Conservation (phyloP, 2,888 invertebrate species). For the Erebia palarica region DNA sequence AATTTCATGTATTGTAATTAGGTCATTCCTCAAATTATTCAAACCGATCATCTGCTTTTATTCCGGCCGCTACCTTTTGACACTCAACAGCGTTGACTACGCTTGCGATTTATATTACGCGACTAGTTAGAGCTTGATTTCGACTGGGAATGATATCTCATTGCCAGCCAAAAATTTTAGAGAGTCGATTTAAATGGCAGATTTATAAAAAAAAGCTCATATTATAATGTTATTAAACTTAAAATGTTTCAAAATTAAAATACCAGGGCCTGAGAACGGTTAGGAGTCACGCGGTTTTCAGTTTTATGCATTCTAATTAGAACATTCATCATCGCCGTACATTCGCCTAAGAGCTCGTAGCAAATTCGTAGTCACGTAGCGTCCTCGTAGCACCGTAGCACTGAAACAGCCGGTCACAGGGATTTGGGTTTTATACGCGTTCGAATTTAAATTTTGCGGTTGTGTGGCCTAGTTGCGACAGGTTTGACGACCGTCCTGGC, state of each 20-base stretch:
- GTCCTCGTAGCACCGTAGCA: constrained; percentile 27
- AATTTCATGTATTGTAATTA: no score
- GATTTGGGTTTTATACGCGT: neutral
- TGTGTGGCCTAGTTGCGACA: neutral
- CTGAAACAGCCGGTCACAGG: constrained; percentile 11
- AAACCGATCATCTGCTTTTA: constrained; percentile 54
- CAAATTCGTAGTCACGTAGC: constrained; percentile 22
- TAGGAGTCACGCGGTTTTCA: neutral
- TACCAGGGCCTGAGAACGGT: no score
- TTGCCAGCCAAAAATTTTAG: no score
- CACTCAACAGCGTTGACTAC: constrained; percentile 26
- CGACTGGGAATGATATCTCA: no score
- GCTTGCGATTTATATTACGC: no score
- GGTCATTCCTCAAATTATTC: neutral
- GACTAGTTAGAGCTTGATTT: no score
- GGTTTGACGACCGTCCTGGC: no score
- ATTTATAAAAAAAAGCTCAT: no score
- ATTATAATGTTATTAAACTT: no score
- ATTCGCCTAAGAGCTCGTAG: constrained; percentile 14
- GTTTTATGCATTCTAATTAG: constrained; percentile 17
- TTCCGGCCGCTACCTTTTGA: constrained; percentile 34
- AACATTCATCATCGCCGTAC: constrained; percentile 20
- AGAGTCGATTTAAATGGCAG: no score
- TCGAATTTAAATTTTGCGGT: neutral
- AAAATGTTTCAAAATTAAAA: no score